phyloP scores from a whole-genome alignment of 2,888 invertebrate genomes.

The Rotaria magnacalcarata region DNA sequence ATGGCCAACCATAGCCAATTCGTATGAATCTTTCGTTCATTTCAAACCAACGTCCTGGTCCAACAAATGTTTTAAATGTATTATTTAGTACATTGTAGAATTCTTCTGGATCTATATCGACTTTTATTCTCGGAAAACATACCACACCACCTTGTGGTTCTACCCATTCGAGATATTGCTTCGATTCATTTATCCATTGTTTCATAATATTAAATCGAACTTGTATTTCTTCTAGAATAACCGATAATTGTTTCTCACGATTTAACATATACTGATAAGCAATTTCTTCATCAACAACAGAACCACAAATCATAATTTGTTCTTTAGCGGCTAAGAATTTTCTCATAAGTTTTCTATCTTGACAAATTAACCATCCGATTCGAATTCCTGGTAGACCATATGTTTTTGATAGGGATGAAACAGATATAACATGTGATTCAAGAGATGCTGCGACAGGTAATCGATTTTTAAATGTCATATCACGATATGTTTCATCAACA shows the following conservation, averaged over 20 bases:
- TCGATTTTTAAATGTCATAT: background rate
- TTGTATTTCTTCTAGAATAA: background rate
- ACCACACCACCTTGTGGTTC: background rate
- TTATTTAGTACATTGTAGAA: background rate
- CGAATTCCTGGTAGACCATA: slow-evolving; percentile 3
- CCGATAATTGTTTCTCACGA: background rate
- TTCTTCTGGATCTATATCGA: background rate
- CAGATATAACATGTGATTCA: background rate
- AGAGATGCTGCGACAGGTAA: background rate
- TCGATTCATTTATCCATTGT: background rate
- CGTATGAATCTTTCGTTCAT: background rate
- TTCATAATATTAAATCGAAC: background rate
- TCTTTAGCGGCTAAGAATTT: slow-evolving; percentile 20
- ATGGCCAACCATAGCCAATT: background rate
- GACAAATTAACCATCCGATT: slow-evolving; percentile 6
- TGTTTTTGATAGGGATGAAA: background rate
- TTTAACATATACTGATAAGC: slow-evolving; percentile 2
- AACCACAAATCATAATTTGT: slow-evolving; percentile 18
- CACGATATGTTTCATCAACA: slow-evolving; percentile 1
- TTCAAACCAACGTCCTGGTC: background rate
- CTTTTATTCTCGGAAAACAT: slow-evolving; percentile 15
- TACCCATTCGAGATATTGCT: background rate
- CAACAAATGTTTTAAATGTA: background rate
- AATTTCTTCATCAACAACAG: slow-evolving; percentile 10
- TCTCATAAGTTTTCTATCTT: background rate